Conservation (phyloP, 2,113 vertebrate genomes). For the Nycticebus coucang region DNA sequence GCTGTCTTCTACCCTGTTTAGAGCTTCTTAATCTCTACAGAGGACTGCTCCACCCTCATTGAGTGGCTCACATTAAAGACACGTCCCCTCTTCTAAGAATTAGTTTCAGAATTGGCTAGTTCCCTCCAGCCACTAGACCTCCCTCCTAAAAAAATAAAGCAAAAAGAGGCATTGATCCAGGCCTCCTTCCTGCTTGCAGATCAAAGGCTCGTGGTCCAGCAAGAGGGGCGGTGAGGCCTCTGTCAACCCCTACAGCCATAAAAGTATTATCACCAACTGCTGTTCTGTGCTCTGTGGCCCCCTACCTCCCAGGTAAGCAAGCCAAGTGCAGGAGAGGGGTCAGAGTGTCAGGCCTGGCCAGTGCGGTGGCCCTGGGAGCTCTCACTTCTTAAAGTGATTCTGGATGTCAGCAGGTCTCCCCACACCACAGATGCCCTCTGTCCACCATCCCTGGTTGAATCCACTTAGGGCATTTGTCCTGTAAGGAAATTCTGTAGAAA, state of each 20-base stretch:
- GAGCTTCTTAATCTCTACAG: neutral
- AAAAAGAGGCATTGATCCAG: neutral
- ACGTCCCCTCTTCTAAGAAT: neutral
- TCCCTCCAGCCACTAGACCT: neutral
- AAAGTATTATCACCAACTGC: constrained; percentile 96
- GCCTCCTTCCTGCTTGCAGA: constrained; percentile 83
- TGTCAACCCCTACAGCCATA: constrained; percentile 96
- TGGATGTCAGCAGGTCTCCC: neutral
- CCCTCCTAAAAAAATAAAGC: neutral
- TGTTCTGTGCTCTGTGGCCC: constrained; percentile 95
- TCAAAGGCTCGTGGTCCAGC: constrained; percentile 97
- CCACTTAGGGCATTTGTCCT: neutral
- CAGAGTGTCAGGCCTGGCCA: neutral
- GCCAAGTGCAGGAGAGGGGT: accelerated
- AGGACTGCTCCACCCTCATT: neutral
- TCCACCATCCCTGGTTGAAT: neutral
- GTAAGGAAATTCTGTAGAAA: neutral
- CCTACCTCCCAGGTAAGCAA: constrained; percentile 93
- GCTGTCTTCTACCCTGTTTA: neutral
- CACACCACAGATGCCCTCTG: neutral
- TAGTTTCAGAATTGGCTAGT: neutral
- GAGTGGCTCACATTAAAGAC: neutral
- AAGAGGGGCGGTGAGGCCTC: constrained; percentile 92
- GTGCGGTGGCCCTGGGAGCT: neutral
- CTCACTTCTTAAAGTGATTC: neutral